Conservation (phyloP, 1,140 invertebrate genomes). For the Octopus bimaculoides region DNA sequence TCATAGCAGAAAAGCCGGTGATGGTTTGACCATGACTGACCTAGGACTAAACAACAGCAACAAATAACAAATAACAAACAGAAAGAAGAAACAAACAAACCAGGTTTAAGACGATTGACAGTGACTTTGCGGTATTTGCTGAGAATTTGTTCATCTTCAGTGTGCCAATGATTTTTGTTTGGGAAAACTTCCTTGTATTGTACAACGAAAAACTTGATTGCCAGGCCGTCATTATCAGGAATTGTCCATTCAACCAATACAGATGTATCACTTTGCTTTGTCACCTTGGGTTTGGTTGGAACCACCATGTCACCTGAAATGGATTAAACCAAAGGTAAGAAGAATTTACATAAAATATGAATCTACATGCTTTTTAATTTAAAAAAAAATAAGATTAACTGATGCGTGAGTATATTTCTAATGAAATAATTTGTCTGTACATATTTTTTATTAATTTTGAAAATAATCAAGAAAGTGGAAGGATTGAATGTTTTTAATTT, state of each 20-base stretch:
- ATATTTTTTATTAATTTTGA: too few relatives aligned
- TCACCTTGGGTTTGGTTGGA: constrained; percentile 80
- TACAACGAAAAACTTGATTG: constrained; percentile 88
- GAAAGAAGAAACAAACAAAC: constrained; percentile 47
- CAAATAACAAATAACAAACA: not conserved
- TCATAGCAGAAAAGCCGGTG: too few relatives aligned
- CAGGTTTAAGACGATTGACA: constrained; percentile 71
- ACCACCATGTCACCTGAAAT: constrained; percentile 74
- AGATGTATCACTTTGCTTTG: constrained; percentile 79
- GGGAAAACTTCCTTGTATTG: constrained; percentile 72
- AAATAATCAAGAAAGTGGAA: not conserved
- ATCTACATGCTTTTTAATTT: not conserved
- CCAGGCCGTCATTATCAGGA: constrained; percentile 71
- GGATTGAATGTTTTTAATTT: not conserved
- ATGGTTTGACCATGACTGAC: too few relatives aligned
- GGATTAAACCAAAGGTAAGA: not conserved
- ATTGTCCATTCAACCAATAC: constrained; percentile 90
- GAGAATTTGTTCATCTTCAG: constrained; percentile 77
- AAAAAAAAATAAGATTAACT: too few relatives aligned
- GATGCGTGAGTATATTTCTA: too few relatives aligned
- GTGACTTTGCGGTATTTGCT: constrained; percentile 72
- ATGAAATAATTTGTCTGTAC: too few relatives aligned
- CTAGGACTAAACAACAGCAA: not conserved
- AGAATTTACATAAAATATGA: not conserved
- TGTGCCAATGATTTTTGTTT: constrained; percentile 68